These are phyloP conservation scores for Poecile atricapillus DNA, from an alignment of 2,113 vertebrate species.

Conservation along the genomic window DNA sequence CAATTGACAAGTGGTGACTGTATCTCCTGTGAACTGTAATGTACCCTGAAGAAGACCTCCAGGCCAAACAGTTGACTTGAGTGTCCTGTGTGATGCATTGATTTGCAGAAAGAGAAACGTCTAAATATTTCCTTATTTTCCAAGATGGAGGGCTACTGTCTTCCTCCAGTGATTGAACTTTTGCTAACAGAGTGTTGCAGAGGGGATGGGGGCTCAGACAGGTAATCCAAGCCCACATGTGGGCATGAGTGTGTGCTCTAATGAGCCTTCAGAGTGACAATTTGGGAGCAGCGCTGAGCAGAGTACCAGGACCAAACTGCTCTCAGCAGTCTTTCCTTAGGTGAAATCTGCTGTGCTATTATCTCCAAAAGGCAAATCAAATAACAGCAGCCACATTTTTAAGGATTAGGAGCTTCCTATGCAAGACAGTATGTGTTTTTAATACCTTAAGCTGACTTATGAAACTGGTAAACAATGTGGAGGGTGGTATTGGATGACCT, in stretches of 20 bases:
- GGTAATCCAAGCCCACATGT: background rate
- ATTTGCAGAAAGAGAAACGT: background rate
- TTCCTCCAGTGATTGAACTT: background rate
- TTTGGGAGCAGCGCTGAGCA: background rate
- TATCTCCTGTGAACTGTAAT: background rate
- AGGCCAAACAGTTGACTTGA: background rate
- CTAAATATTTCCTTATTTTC: background rate
- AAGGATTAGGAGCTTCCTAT: conserved; percentile 57
- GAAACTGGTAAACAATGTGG: conserved; percentile 37
- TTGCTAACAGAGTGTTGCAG: background rate
- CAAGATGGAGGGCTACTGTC: background rate
- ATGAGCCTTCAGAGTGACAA: background rate
- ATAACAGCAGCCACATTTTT: conserved; percentile 45
- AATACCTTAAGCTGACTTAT: conserved; percentile 61
- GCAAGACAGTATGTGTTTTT: conserved; percentile 45
- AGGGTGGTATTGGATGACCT: conserved; percentile 31
- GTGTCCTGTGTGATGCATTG: background rate
- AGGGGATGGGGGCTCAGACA: background rate
- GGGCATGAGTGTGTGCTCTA: background rate
- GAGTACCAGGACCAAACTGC: background rate
- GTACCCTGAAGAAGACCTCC: background rate
- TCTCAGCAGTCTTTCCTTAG: background rate
- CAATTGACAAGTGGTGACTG: background rate
- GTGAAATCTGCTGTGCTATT: conserved; percentile 29
- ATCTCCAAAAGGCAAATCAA: conserved; percentile 62